These are phyloP conservation scores for Oriolus oriolus DNA, from an alignment of 2,113 vertebrate genomes.

Conservation along the genomic window DNA sequence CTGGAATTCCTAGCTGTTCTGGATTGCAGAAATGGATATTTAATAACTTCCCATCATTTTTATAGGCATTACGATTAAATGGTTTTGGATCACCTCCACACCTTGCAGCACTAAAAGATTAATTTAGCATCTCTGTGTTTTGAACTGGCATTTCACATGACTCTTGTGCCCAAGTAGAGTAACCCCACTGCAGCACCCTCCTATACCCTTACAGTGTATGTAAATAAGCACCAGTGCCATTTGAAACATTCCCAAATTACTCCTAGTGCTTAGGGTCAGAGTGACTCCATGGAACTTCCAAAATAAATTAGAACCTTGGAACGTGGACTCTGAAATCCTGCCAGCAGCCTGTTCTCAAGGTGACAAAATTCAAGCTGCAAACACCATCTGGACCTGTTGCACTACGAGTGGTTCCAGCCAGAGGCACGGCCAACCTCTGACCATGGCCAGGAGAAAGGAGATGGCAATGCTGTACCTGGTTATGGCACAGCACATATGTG, in stretches of 20 bases:
- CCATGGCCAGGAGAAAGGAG: neutral
- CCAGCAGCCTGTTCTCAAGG: neutral
- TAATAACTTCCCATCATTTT: conserved; percentile 14
- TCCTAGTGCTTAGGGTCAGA: neutral
- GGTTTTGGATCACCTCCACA: conserved; percentile 22
- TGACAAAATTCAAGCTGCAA: neutral
- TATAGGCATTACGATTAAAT: neutral
- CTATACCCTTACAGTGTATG: rapidly evolving
- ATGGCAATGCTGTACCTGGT: rapidly evolving
- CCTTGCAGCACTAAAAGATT: neutral
- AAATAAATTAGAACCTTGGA: neutral
- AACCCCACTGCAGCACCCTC: neutral
- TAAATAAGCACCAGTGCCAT: neutral
- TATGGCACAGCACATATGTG: rapidly evolving
- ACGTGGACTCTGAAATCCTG: neutral
- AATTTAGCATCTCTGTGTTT: neutral
- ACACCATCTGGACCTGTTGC: neutral
- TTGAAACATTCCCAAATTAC: neutral
- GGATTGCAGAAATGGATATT: neutral
- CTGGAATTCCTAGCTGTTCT: neutral
- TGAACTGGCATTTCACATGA: neutral
- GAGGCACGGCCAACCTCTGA: neutral
- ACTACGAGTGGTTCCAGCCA: neutral
- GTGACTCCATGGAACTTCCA: neutral
- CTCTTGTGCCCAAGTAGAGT: neutral